Base-by-base conservation (phyloP, 2,797 vertebrate species). In the Buphagus erythrorhynchus region DNA sequence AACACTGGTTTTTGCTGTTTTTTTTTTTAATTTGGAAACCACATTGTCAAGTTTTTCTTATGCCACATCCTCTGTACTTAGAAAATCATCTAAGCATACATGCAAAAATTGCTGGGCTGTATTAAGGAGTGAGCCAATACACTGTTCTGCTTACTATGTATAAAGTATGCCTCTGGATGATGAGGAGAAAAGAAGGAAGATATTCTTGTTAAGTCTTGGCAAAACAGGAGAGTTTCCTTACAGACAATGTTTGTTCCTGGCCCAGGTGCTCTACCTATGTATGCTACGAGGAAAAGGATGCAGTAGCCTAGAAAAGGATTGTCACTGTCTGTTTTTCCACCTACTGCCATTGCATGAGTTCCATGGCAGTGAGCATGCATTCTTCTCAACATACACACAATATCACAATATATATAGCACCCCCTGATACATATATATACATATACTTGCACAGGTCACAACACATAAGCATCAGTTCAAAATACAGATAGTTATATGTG, bases 281-380 rank as follows among this genome's bases (percentile, higher is more conserved):
- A 6, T 35, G 24, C 24, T 36, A 10, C 45, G 45, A 77, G 36
- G 25, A 84, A 88, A 86, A 71, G 15, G 29, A 46, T n/a, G 13
- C 21, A 74, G 25, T 4, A 79, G 28, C 15, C 63, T 40, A 29
- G 25, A 38, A 82, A 87, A 58, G 16, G 15, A 15, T 61, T 17
- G 3, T 38, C 38, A 13, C n/a, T 35, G 5, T 17, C 25, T 76
- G 22, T 11, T 80, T 88, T 58, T 28, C 7, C 15, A 16, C 35
- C 40, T n/a, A 11, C 16, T 0, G 0, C 42, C 5, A 0, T n/a
- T 73, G 9, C 26, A 7, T 6, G 22, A 0, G 1, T 54, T 76
- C 38, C 54, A 48, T 15, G 22, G 40, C 54, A 46, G 5, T 22
- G 2, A 24, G 19, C n/a, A 17, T 7, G 5, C n/a, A 7, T 46